Base-by-base conservation (phyloP, 2,888 invertebrate species). In the Zygaena filipendulae region DNA sequence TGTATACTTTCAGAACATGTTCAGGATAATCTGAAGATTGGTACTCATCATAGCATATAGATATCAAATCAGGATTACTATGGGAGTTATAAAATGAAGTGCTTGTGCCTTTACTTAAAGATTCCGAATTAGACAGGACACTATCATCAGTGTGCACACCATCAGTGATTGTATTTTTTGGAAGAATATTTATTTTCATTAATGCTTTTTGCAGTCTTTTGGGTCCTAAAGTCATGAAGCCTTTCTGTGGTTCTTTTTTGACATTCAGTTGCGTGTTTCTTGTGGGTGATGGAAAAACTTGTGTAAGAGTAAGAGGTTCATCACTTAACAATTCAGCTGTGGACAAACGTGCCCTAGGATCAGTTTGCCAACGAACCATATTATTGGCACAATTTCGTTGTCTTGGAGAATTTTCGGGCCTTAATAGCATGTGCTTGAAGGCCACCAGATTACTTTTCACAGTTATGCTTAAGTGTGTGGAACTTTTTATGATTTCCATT, bases 361-460 rank as follows among this genome's bases (percentile, higher is more conserved):
- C 85, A 51, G 83, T 77, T 68, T 74, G 80, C 62, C 89, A 81
- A 48, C 86, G 84, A 25, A 84, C 83, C 52, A 87, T 87, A 57
- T 90, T 87, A 54, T 89, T 87, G 11, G 84, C 74, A 48, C 82
- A 70, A 21, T 86, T 84, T 49, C 90, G 82, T 21, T 88, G 87
- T 43, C 90, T 80, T n/a, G 90, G 89, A 21, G 90, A 91, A 64
- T 89, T 91, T 48, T 92, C 92, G 27, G 91, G 90, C 53, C 88
- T 81, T 39, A 82, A 69, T 40, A 85, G 61, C 71, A 85, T 84
- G 60, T 85, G 84, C 43, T 88, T 88, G 51, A 88, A 88, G 64
- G 93, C 91, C 58, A 97, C 83, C 50, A 98, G 84, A 81, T 99
- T 99, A 53, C 95, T 97, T 75, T 97, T 97, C 27, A 99, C 95